These are phyloP conservation scores for Apantesis nais DNA, from an alignment of 2,888 invertebrate genomes.

Conservation along the genomic window DNA sequence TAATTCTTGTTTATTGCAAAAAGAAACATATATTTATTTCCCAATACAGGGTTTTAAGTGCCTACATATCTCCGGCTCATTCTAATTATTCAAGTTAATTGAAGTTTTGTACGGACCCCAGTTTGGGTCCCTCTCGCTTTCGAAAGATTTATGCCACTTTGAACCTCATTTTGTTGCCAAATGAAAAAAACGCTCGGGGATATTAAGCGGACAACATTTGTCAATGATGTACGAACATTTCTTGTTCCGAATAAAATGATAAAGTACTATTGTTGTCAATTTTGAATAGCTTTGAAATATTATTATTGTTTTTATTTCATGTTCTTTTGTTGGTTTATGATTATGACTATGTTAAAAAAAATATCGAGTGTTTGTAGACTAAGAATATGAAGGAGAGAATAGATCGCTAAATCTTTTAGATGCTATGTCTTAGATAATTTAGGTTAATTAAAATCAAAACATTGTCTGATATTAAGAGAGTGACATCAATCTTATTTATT, in stretches of 20 bases:
- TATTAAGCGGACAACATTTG: conserved; percentile 15
- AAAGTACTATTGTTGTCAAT: background rate
- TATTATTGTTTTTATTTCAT: conserved; percentile 1
- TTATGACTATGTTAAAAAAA: background rate
- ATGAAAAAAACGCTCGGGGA: conserved; percentile 22
- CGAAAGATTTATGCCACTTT: conserved; percentile 33
- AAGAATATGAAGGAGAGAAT: too few relatives aligned
- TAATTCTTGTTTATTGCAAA: conserved; percentile 37
- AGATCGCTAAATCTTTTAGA: too few relatives aligned
- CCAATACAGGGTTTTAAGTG: conserved; percentile 42
- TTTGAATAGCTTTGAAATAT: conserved; percentile 1
- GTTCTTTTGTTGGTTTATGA: background rate
- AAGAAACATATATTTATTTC: conserved; percentile 38
- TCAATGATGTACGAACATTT: conserved; percentile 10
- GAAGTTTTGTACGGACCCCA: conserved; percentile 54
- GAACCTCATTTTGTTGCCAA: conserved; percentile 30
- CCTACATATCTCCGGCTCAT: conserved; percentile 35
- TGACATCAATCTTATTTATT: background rate
- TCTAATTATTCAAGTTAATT: conserved; percentile 66
- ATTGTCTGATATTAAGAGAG: too few relatives aligned
- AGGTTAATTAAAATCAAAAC: too few relatives aligned
- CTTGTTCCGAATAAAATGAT: conserved; percentile 12
- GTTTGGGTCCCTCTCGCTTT: conserved; percentile 22
- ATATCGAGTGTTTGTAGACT: too few relatives aligned
- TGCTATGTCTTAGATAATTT: too few relatives aligned